A percentile compares a stretch with the other conserved stretches of the same genome.
Evolutionary conservation across 2,797 vertebrate genomes (phyloP).

Genomic region (Phaenicophaeus curvirostris): DNA sequence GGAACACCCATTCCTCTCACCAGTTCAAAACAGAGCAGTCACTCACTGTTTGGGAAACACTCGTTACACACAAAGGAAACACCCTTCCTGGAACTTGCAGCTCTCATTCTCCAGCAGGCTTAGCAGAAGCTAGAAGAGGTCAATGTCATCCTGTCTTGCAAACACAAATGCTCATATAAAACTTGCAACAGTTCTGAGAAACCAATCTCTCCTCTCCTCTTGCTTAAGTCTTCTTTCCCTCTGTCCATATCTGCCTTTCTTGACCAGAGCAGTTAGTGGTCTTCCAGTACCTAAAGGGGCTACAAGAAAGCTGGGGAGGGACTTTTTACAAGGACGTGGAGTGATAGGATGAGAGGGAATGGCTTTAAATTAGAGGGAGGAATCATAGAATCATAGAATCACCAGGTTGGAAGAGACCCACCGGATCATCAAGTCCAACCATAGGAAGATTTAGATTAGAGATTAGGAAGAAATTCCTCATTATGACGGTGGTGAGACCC

Average conservation of each 20-base stretch:
- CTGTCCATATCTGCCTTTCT: not conserved
- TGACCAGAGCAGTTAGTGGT: not conserved
- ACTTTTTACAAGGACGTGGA: too few relatives aligned
- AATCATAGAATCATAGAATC: too few relatives aligned
- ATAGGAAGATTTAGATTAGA: too few relatives aligned
- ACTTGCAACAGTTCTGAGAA: not conserved
- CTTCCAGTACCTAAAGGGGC: too few relatives aligned
- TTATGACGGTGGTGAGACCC: too few relatives aligned
- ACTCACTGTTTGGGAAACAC: not conserved
- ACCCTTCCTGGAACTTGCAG: not conserved
- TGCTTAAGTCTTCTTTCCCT: not conserved
- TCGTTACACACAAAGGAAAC: not conserved
- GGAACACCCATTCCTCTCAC: not conserved
- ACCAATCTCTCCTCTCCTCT: not conserved
- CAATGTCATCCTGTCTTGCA: not conserved
- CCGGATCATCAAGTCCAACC: too few relatives aligned
- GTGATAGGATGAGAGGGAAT: too few relatives aligned
- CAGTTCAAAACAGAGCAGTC: not conserved
- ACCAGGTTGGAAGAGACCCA: too few relatives aligned
- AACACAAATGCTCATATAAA: not conserved
- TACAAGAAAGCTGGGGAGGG: too few relatives aligned
- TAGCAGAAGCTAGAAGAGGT: not conserved
- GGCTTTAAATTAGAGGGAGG: too few relatives aligned
- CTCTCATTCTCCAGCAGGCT: fast-evolving
- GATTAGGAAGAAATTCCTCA: too few relatives aligned